Evolutionary conservation across 2,113 vertebrate species (phyloP).

Genomic region (Romanogobio albipinnatus): DNA sequence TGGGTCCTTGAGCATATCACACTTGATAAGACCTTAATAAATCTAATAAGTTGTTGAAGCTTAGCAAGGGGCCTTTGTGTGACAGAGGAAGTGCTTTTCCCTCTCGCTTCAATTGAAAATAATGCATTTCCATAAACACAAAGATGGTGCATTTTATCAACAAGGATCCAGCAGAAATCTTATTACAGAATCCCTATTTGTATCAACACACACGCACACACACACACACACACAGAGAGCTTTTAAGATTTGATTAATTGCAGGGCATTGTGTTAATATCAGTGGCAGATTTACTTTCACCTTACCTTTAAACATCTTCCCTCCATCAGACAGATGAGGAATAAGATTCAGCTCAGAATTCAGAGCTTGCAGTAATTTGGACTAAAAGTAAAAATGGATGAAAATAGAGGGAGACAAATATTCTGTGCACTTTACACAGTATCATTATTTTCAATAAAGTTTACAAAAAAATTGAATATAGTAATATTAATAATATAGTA

Average conservation of each 20-base stretch:
- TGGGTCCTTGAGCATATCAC: constrained; percentile 74
- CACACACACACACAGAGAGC: not conserved
- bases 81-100: constrained; percentile 50
- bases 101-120: constrained; percentile 59
- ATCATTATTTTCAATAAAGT: not conserved
- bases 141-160: constrained; percentile 55
- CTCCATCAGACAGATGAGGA: not conserved
- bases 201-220: constrained; percentile 22
- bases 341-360: not conserved
- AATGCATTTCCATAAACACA: constrained; percentile 61
- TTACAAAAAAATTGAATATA: not conserved
- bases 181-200: constrained; percentile 19
- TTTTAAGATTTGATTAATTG: constrained; percentile 15
- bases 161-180: constrained; percentile 25
- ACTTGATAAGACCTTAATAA: constrained; percentile 76
- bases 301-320: not conserved
- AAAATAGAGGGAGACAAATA: not conserved
- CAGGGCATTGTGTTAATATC: constrained; percentile 12
- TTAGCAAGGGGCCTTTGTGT: constrained; percentile 70
- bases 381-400: not conserved
- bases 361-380: not conserved
- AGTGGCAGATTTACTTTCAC: not conserved
- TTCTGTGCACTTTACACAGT: not conserved
- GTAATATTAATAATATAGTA: too few species aligned
- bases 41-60: constrained; percentile 69